Percentiles rank a stretch among this genome's conserved stretches.
Evolutionary conservation across 2,888 invertebrate species (phyloP).

Genomic region (Desoria tigrina): DNA sequence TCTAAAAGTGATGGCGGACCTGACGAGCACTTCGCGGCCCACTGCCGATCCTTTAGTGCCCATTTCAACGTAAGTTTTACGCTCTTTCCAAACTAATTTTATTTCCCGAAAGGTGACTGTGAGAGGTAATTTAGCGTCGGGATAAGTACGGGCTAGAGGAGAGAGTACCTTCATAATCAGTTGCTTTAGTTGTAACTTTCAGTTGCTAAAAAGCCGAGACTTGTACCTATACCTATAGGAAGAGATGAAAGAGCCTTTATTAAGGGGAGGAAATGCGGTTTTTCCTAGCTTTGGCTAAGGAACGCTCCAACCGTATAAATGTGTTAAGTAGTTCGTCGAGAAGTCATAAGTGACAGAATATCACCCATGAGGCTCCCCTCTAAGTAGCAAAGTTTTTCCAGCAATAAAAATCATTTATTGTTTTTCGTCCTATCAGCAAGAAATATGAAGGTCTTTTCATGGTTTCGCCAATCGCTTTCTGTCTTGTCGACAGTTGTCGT

Average conservation of each 20-base stretch:
- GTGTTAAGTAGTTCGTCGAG: slow-evolving; percentile 15
- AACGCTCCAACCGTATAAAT: background rate
- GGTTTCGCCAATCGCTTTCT: slow-evolving; percentile 2
- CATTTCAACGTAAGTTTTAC: slow-evolving; percentile 55
- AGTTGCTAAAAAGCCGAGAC: background rate
- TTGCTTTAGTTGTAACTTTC: background rate
- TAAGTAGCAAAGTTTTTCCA: slow-evolving; percentile 16
- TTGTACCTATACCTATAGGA: background rate
- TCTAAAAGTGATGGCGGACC: slow-evolving; percentile 58
- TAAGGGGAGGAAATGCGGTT: slow-evolving; percentile 5
- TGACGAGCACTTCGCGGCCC: slow-evolving; percentile 65
- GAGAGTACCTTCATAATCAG: background rate
- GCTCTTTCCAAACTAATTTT: background rate
- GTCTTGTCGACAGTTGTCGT: background rate
- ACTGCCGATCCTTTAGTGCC: slow-evolving; percentile 65
- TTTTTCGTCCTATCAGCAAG: slow-evolving; percentile 4
- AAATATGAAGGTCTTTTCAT: background rate
- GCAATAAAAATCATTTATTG: slow-evolving; percentile 18
- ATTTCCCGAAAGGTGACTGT: background rate
- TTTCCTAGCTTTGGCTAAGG: background rate
- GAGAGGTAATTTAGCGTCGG: background rate
- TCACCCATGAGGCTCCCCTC: slow-evolving; percentile 9
- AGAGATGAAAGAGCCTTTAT: background rate
- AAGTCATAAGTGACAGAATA: slow-evolving; percentile 18
- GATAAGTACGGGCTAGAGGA: background rate